A percentile compares a stretch with the other conserved stretches of the same genome.
Evolutionary conservation across 2,888 invertebrate species (phyloP).

Genomic region (Xestia xanthographa): DNA sequence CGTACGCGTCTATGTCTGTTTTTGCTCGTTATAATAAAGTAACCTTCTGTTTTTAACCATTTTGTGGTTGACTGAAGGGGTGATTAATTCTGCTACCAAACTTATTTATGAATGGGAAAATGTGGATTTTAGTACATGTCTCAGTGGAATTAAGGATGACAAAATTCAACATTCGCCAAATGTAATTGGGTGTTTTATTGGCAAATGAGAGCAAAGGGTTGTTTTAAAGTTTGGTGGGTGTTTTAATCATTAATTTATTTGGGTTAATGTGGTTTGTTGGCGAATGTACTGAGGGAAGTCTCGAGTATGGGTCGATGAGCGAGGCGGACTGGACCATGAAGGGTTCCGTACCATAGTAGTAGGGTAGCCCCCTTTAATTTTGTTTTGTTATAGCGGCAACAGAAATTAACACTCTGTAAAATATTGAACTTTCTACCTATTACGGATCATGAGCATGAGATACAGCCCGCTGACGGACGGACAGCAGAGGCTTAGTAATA

Average conservation of each 20-base stretch:
- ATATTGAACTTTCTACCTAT: too few relatives aligned
- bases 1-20: background rate
- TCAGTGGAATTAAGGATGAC: slow-evolving; percentile 28
- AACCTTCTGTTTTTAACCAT: slow-evolving; percentile 5
- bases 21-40: accelerated
- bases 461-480: too few relatives aligned
- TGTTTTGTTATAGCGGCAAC: too few relatives aligned
- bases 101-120: slow-evolving; percentile 53
- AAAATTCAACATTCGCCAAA: slow-evolving; percentile 36
- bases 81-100: slow-evolving; percentile 44
- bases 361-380: too few relatives aligned
- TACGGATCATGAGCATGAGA: too few relatives aligned
- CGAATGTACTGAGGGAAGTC: background rate
- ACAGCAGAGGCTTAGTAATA: too few relatives aligned
- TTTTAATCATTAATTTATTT: slow-evolving; percentile 35
- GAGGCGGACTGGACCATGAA: too few relatives aligned
- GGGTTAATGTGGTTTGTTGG: slow-evolving; percentile 22
- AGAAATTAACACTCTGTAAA: too few relatives aligned
- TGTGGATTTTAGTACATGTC: slow-evolving; percentile 42
- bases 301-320: background rate
- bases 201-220: slow-evolving; percentile 43
- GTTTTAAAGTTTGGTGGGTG: slow-evolving; percentile 24
- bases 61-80: background rate
- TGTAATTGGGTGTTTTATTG: slow-evolving; percentile 49
- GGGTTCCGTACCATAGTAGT: too few relatives aligned